Evolutionary conservation across 2,797 vertebrate species (phyloP).

Genomic region (Mallotus villosus): DNA sequence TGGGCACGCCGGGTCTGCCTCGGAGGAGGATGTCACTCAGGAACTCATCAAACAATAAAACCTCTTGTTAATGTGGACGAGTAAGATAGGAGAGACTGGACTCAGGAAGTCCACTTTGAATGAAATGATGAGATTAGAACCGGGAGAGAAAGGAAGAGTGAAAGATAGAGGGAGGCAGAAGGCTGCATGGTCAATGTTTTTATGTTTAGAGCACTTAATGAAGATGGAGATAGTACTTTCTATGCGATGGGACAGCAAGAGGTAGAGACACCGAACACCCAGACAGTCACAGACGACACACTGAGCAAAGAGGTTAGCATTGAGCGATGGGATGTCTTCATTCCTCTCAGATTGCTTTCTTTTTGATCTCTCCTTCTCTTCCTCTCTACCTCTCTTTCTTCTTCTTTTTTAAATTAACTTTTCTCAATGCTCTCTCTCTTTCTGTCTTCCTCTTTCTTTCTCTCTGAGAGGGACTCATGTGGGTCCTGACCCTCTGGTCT

Average conservation of each 20-base stretch:
- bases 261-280: too few species aligned
- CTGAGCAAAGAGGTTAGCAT: too few species aligned
- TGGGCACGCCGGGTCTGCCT: neutral
- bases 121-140: neutral
- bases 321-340: too few species aligned
- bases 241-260: neutral
- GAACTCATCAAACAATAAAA: constrained; percentile 13
- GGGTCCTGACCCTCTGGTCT: too few species aligned
- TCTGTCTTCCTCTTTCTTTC: too few species aligned
- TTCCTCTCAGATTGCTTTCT: too few species aligned
- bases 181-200: neutral
- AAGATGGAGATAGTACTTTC: neutral
- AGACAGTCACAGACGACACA: too few species aligned
- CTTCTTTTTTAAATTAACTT: too few species aligned
- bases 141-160: neutral
- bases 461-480: too few species aligned
- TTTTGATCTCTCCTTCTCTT: too few species aligned
- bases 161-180: neutral
- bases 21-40: neutral
- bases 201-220: neutral
- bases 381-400: too few species aligned
- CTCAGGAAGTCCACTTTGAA: neutral
- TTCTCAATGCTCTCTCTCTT: too few species aligned
- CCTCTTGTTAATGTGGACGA: constrained; percentile 3
- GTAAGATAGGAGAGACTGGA: neutral